Evolutionary conservation across 2,888 invertebrate genomes (phyloP), one percentile per base, ranked within the genome.

Genomic region (Agrotis puta): DNA sequence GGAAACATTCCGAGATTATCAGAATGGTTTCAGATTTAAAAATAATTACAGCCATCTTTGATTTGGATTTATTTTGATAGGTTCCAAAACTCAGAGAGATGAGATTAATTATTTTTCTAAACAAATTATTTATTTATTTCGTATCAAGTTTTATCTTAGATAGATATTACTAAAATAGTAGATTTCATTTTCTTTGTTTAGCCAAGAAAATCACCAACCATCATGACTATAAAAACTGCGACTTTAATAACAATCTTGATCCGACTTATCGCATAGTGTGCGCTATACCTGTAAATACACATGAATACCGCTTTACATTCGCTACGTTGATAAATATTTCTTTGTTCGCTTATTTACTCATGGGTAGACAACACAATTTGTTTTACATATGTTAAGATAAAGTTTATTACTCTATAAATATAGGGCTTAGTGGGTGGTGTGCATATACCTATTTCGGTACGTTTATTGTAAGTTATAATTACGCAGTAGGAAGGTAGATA

Each of bases 281-380:
- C 3, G 5, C 33, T 33, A n/a, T 20, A 9, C 61, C 7, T 27
- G 22, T 0, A 6, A 11, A 0, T 6, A 18, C 43, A 48, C 27
- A 69, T 65, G 27, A 53, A 74, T 65, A 66, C 57, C 39, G 20
- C 45, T 63, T 39, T 57, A 20, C 64, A 16, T 48, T 54, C 4
- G 24, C 33, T 76, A 64, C 45, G 50, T 2, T 71, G 47, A 74
- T 81, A 74, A 73, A 74, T 39, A 62, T 71, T 68, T 70, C 77
- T 79, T 85, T 83, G 83, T 83, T 79, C 68, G 56, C 33, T 47
- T 70, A 74, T 67, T 64, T 22, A 11, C 51, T 39, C 39, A 39
- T 39, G 22, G 39, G n/a, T 27, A 58, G 22, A 63, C 65, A 73
- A 59, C 62, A 47, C 4, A 67, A 71, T 57, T 61, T 39, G 61